A percentile compares a stretch with the other conserved stretches of the same genome.
Conservation (phyloP, 2,888 invertebrate genomes). For the Dasypolia templi region DNA sequence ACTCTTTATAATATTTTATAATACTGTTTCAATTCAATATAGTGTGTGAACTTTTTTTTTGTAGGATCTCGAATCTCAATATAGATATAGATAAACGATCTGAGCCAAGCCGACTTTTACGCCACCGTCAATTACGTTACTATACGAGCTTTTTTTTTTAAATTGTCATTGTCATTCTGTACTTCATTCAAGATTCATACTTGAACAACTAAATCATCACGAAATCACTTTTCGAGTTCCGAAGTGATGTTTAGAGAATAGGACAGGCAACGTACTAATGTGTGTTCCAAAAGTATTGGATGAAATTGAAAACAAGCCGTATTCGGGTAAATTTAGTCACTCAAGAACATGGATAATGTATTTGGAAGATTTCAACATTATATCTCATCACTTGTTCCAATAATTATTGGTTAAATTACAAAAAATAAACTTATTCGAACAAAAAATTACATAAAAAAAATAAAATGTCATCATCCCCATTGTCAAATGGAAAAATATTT, state of each 20-base stretch:
- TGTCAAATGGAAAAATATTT: neutral
- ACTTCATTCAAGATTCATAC: neutral
- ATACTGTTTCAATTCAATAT: neutral
- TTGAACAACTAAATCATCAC: conserved; percentile 13
- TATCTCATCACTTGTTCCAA: neutral
- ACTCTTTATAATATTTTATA: neutral
- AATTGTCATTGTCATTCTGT: too few relatives aligned
- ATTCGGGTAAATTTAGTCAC: neutral
- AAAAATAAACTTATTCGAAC: too few relatives aligned
- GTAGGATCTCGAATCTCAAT: neutral
- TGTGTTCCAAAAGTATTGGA: neutral
- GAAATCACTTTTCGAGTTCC: conserved; percentile 25
- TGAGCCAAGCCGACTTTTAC: neutral
- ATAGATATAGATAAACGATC: neutral
- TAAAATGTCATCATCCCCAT: too few relatives aligned
- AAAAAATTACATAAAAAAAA: too few relatives aligned
- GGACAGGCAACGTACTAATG: conserved; percentile 22
- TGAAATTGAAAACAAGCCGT: neutral
- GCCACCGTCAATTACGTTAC: neutral
- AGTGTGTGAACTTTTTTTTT: neutral
- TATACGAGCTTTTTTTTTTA: neutral
- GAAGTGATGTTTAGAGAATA: conserved; percentile 22
- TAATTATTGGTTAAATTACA: neutral
- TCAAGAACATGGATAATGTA: too few relatives aligned
- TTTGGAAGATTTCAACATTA: neutral